Base-by-base conservation (phyloP, 23 tunicate species). In the Trididemnum miniatum region DNA sequence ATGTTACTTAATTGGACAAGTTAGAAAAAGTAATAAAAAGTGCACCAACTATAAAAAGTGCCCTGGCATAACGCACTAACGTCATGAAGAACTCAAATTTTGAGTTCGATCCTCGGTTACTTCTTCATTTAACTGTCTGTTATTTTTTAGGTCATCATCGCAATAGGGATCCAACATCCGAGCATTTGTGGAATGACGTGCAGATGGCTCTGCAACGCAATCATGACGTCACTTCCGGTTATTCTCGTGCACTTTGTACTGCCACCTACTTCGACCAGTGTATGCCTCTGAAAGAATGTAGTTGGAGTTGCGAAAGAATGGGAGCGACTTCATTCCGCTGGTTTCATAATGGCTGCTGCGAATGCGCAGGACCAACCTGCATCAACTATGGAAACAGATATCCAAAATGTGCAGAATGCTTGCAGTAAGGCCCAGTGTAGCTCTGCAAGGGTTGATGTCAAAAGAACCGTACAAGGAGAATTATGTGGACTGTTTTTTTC, bases 281-380 rank as follows among this genome's bases (percentile, higher is more conserved):
- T 81, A 59, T 91, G 67, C 72, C 97, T 0, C 50, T 91, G 34
- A 65, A 91, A 34, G 87, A 88, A 30, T 93, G 98, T 81, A 32
- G 32, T 1, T 79, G 72, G 86, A 84, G 86, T 24, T 93, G 98
- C 65, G 89, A 65, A 27, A 31, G 85, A 1, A 88, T 88, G 87
- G 98, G 98, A 9, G 93, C 98, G 1, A 28, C 84, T 1, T 88
- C 90, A 4, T 93, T 78, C 65, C 78, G 98, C 51, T 93, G 93
- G 98, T 93, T 93, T 38, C 93, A 93, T 54, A 84, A 93, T 44
- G 98, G 98, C n/a, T 93, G 98, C 72, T 93, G 98, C 81, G 89
- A 84, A 34, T 93, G 98, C 57, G 87, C 85, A 32, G 98, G 98
- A 4, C 62, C 78, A 32, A 73, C 84, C 9, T 93, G 98, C 77